Evolutionary conservation across 2,888 invertebrate species (phyloP).

Genomic region (Drosophila kokeensis): DNA sequence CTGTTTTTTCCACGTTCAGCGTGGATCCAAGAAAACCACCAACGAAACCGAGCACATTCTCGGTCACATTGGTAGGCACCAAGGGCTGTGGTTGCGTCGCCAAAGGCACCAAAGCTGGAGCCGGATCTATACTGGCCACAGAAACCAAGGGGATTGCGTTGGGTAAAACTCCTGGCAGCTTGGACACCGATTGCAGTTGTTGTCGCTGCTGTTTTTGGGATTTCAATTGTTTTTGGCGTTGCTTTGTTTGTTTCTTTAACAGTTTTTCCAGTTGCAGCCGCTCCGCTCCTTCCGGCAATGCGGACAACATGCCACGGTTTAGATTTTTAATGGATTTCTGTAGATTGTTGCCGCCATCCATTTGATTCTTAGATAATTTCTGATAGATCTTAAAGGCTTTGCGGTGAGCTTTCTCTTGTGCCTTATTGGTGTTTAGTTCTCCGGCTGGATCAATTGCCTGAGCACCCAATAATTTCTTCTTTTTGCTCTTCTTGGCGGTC

Average conservation of each 20-base stretch:
- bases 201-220: constrained; percentile 37
- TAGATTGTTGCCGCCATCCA: constrained; percentile 12
- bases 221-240: constrained; percentile 69
- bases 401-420: constrained; percentile 72
- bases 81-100: constrained; percentile 1
- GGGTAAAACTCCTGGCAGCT: neutral
- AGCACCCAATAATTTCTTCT: constrained; percentile 48
- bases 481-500: constrained; percentile 67
- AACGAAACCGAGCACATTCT: neutral
- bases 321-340: constrained; percentile 55
- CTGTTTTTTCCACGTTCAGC: neutral
- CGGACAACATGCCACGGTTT: constrained; percentile 31
- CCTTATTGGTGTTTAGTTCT: constrained; percentile 33
- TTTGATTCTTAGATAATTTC: constrained; percentile 60
- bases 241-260: constrained; percentile 75
- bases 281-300: constrained; percentile 53
- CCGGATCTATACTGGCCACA: neutral
- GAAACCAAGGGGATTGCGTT: constrained; percentile 1
- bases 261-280: constrained; percentile 70
- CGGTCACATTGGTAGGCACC: neutral
- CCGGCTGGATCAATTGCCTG: neutral
- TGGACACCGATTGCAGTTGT: constrained; percentile 7
- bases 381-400: constrained; percentile 80
- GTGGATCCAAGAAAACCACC: neutral
- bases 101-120: neutral